A percentile compares a stretch with the other conserved stretches of the same genome.
Conservation (phyloP, 2,113 vertebrate genomes). For the Rhinogobius similis region DNA sequence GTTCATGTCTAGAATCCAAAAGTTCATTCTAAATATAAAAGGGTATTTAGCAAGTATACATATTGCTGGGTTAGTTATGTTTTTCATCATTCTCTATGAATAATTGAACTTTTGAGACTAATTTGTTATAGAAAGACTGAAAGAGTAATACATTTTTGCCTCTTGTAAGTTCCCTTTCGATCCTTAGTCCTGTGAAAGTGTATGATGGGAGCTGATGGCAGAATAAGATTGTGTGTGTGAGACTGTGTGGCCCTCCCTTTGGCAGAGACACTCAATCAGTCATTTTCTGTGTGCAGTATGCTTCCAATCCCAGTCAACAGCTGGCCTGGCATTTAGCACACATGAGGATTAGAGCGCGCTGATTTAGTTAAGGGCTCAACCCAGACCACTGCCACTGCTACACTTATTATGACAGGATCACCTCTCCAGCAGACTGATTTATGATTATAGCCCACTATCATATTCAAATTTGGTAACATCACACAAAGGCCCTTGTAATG, state of each 20-base stretch:
- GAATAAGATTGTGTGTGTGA: conserved; percentile 41
- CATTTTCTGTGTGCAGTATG: conserved; percentile 74
- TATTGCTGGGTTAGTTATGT: too few species aligned
- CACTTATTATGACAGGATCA: conserved; percentile 63
- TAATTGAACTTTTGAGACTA: too few species aligned
- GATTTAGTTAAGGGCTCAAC: conserved; percentile 76
- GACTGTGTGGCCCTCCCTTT: conserved; percentile 51
- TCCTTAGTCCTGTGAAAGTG: neutral
- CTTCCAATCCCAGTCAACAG: conserved; percentile 77
- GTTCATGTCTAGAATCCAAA: too few species aligned
- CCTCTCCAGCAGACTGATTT: conserved; percentile 23
- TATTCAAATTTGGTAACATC: neutral
- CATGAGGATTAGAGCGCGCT: conserved; percentile 72
- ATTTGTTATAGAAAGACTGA: too few species aligned
- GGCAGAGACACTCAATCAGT: conserved; percentile 69
- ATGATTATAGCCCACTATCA: neutral
- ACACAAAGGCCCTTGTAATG: neutral
- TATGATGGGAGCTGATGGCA: neutral
- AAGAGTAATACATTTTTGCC: neutral
- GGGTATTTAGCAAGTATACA: too few species aligned
- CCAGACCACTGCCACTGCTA: conserved; percentile 66
- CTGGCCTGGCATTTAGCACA: conserved; percentile 76
- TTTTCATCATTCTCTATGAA: too few species aligned
- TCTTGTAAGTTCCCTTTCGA: neutral
- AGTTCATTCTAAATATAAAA: too few species aligned